Evolutionary conservation across 2,888 invertebrate genomes (phyloP).

Genomic region (Polylopha cassiicola): DNA sequence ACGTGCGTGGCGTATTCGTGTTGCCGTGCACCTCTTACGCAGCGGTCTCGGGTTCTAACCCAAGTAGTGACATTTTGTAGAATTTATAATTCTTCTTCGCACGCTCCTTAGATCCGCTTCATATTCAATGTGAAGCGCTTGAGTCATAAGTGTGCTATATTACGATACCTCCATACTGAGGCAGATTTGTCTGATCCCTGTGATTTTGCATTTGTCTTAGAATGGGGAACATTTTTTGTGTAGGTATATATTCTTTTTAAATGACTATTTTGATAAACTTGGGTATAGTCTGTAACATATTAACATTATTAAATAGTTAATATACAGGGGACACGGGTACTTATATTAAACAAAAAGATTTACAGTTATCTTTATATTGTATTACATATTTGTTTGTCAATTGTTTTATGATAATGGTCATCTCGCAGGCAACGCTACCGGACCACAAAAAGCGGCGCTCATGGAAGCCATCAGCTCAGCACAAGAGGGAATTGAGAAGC

Average conservation of each 20-base stretch:
- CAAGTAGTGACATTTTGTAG: neutral
- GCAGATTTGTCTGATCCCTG: constrained; percentile 4
- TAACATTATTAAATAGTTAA: no score
- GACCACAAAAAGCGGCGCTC: constrained; percentile 85
- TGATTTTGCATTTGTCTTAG: constrained; percentile 6
- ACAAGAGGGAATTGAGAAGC: constrained; percentile 88
- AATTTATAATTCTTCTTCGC: no score
- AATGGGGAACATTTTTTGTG: constrained; percentile 15
- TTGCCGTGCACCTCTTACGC: neutral
- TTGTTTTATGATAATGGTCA: neutral
- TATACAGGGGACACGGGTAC: no score
- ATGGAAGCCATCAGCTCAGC: constrained; percentile 89
- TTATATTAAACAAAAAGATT: no score
- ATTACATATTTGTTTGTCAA: neutral
- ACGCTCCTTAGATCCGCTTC: constrained; percentile 34
- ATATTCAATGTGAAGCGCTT: constrained; percentile 29
- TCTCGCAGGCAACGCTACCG: constrained; percentile 70
- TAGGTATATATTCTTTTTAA: neutral
- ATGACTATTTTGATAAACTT: neutral
- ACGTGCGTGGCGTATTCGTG: constrained; percentile 5
- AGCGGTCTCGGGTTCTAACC: constrained; percentile 5
- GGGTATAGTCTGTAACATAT: no score
- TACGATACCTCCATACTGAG: constrained; percentile 28
- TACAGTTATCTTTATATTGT: no score
- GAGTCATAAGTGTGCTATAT: constrained; percentile 35